Base-by-base conservation (phyloP, 2,113 vertebrate genomes). In the Pteruthius melanotis region DNA sequence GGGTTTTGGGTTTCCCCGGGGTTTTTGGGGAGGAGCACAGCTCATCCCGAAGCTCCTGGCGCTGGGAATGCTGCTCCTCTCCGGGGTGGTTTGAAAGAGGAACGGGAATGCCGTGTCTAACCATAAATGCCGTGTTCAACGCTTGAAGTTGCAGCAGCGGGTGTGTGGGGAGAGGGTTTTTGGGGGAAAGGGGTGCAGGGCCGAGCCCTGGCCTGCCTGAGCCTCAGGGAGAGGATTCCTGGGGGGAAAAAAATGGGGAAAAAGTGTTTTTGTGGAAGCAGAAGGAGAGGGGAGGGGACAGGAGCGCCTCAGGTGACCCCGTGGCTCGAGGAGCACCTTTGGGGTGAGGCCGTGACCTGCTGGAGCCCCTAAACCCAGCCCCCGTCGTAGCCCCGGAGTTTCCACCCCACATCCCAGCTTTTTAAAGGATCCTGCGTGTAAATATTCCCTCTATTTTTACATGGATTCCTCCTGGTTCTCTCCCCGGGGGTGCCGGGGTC, bases 191-290 rank as follows among this genome's bases (percentile, higher is more conserved):
- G 23, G 33, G 31, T 3, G 12, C 33, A 16, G 40, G 45, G 44
- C 10, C 15, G 9, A 42, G 30, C 59, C 24, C 8, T 47, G n/a
- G 3, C 35, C 53, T 69, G 64, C 44, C 45, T 19, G 45, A 83
- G 45, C 80, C 31, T 44, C 47, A 13, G 66, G 45, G 68, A 61
- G 56, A 60, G 56, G 26, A 42, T 70, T 50, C 28, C 15, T 23
- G 24, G 30, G 24, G 54, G 30, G 24, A 45, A 1, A 5, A 5
- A 33, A 60, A 27, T 0, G 3, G 4, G 13, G 35, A 8, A 8
- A 60, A 76, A n/a, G 6, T 2, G 10, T 3, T 31, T 49, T 35
- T 31, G 16, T 71, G 81, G 56, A 21, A 61, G 57, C 21, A 21
- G 68, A 39, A 71, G 54, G 18, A 15, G 56, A 20, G 37, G 31